Base-by-base conservation (phyloP, 2,888 invertebrate genomes). In the Metopia argyrocephala region DNA sequence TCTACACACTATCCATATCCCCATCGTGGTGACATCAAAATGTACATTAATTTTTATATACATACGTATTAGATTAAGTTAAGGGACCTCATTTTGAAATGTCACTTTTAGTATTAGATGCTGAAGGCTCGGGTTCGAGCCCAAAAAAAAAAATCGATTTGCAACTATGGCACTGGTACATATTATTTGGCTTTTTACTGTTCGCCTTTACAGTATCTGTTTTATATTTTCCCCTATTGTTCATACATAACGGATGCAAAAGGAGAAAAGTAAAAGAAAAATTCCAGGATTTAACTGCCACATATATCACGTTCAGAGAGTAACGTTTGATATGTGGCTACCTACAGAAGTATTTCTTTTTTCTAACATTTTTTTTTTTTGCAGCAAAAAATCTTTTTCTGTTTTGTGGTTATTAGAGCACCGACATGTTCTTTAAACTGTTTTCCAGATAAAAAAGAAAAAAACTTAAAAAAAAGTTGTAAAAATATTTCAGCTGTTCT, bases 321-420 rank as follows among this genome's bases (percentile, higher is more conserved):
- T 54, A 73, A 78, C 71, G 66, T 71, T 66, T 73, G 38, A 12
- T 65, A 71, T 78, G 46, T 78, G 78, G n/a, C n/a, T 73, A 66
- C 66, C 66, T 61, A 62, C 23, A 78, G 61, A 61, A 61, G 59
- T 38, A 61, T 56, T 78, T 68, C 62, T 64, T 1, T 65, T 50
- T 59, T n/a, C 12, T n/a, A n/a, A n/a, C 50, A 15, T 15, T 52
- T n/a, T 38, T 15, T 27, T 31, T 18, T n/a, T 21, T 23, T 31
- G n/a, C 45, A 18, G 48, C 20, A 48, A 25, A 61, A 65, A 57
- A 64, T 64, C 73, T 61, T 50, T 73, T 61, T 62, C 56, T 38
- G 52, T 68, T 20, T 25, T 7, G 9, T 38, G n/a, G 38, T 38
- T 62, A 6, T 46, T 56, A 20, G 28, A 74, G 25, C 25, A 59